phyloP scores from a whole-genome alignment of 2,888 invertebrate genomes.

The Gymnoscelis rufifasciata region DNA sequence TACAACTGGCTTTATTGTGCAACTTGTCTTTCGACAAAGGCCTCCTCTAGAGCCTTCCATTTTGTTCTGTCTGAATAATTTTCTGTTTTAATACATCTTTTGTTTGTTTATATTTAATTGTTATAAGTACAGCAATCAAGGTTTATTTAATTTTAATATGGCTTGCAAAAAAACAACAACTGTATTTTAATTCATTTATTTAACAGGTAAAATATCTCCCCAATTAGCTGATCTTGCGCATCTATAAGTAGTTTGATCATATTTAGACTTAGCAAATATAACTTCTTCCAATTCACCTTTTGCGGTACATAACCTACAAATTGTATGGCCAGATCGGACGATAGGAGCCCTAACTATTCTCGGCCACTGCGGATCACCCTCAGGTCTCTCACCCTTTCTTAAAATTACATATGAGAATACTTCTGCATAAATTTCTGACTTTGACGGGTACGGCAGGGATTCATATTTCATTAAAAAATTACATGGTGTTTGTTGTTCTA shows the following conservation, averaged over 20 bases:
- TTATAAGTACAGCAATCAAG: too few relatives aligned
- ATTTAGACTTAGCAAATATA: conserved; percentile 86
- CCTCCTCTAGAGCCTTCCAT: too few relatives aligned
- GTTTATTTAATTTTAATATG: too few relatives aligned
- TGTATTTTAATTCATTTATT: conserved; percentile 42
- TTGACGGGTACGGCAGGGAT: conserved; percentile 71
- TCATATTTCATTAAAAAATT: conserved; percentile 85
- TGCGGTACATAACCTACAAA: conserved; percentile 88
- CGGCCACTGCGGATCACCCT: conserved; percentile 84
- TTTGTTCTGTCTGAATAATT: too few relatives aligned
- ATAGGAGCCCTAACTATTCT: conserved; percentile 86
- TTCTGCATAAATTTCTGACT: conserved; percentile 69
- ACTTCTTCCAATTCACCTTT: conserved; percentile 86
- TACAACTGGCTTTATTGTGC: too few relatives aligned
- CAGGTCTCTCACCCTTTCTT: conserved; percentile 82
- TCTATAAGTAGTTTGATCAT: conserved; percentile 86
- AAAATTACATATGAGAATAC: conserved; percentile 89
- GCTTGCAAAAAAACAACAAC: background rate
- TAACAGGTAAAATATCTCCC: conserved; percentile 89
- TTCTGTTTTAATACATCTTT: too few relatives aligned
- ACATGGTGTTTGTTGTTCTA: conserved; percentile 84
- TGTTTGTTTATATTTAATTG: too few relatives aligned
- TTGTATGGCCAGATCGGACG: conserved; percentile 83
- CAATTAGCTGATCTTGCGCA: conserved; percentile 86
- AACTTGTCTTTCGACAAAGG: too few relatives aligned